Base-by-base conservation (phyloP, 2,888 invertebrate genomes). In the Synanthedon andrenaeformis region DNA sequence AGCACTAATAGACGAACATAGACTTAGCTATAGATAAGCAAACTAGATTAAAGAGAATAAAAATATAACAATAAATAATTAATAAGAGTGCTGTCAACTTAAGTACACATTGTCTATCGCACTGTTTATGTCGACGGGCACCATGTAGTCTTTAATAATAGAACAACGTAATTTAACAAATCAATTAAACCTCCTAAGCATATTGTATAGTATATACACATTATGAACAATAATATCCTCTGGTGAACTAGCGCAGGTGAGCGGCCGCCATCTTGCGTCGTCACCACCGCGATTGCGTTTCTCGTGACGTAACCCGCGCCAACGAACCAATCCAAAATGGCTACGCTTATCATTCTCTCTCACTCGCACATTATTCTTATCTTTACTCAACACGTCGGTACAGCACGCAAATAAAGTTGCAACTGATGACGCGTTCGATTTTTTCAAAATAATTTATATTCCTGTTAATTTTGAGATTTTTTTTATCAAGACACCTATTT, bases 41-140 rank as follows among this genome's bases (percentile, higher is more conserved):
- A 84, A 87, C 83, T 86, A 86, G 79, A 81, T 78, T 79, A 73
- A 78, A 78, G 75, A 82, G 76, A 81, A 81, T 82, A 82, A 82
- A 82, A 84, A 79, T 82, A 85, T 82, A 86, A 85, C 82, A 87
- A 85, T 85, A 85, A 85, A 82, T 83, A 79, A 83, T 79, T 71
- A 73, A 72, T 67, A 77, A 82, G 80, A 58, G 55, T 82, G 85
- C 85, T 81, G 79, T 79, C 85, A 83, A 85, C 85, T 85, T 87
- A 87, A 87, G 87, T 86, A 87, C 86, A 82, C 82, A 81, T 79
- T 77, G 81, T 86, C 82, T 82, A 81, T 82, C 80, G 86, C 85
- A 85, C 85, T 84, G 85, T 74, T 79, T 75, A 62, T 79, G 81
- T 86, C 86, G 87, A 87, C 85, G 86, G 86, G 86, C 86, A 85